Base-by-base conservation (phyloP, 2,888 invertebrate species). In the Melanargia galathea region DNA sequence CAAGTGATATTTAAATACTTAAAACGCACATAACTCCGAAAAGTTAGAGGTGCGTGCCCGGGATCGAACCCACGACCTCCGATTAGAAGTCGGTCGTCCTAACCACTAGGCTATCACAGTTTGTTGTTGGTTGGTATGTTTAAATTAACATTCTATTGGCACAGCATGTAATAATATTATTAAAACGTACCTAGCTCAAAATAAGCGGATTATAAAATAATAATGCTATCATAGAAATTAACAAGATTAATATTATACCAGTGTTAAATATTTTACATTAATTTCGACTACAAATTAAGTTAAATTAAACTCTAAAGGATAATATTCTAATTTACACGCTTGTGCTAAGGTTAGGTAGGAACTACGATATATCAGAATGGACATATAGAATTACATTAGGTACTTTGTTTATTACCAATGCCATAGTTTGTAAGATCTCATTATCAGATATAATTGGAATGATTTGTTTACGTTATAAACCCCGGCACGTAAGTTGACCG, bases 321-420 rank as follows among this genome's bases (percentile, higher is more conserved):
- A 40, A 13, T 24, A 6, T 30, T 30, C 1, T 48, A 11, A n/a
- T 48, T 6, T 24, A 35, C 33, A 35, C 18, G 30, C 20, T 35
- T 52, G 52, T 35, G 52, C 52, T 35, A 52, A 20, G 33, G 33
- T 20, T 33, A 52, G 20, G 35, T 52, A 52, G 52, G 52, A 52
- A 33, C 52, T 52, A 52, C 52, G 20, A 35, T 52, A 35, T 18
- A 49, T 16, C 26, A 2, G 18, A 13, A 33, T 33, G 51, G 51
- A 52, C 33, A 30, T 11, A 33, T 20, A 11, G 6, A 11, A 16
- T 33, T 33, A 10, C 16, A n/a, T 16, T 49, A 49, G 11, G n/a
- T 6, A 2, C 16, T 7, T n/a, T n/a, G n/a, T 26, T 48, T 24
- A 18, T 16, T 18, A 33, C 51, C 51, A 33, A 51, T 33, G 0